Evolutionary conservation across 2,888 invertebrate genomes (phyloP).

Genomic region (Coelinius sp.): DNA sequence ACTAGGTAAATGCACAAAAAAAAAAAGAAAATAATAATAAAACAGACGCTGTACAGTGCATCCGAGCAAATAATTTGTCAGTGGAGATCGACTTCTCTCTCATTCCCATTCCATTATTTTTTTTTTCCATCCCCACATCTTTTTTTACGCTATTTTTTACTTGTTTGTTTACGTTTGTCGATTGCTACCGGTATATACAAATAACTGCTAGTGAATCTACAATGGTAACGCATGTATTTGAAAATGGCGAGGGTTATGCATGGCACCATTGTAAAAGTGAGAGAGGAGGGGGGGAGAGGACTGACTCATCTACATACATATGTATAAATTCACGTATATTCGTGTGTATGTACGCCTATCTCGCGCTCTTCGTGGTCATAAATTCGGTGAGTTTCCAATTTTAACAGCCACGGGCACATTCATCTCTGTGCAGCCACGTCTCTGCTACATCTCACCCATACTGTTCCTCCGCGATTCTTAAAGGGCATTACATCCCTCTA

Average conservation of each 20-base stretch:
- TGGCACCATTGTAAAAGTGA: constrained; percentile 32
- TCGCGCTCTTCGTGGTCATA: constrained; percentile 48
- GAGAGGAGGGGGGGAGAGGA: background rate
- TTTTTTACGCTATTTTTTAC: background rate
- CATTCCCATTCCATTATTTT: background rate
- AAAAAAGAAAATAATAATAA: constrained; percentile 5
- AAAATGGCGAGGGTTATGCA: constrained; percentile 34
- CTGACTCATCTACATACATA: constrained; percentile 6
- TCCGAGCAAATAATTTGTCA: constrained; percentile 20
- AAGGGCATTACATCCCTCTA: background rate
- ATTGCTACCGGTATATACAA: constrained; percentile 29
- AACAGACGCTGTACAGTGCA: background rate
- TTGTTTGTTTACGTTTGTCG: constrained; percentile 27
- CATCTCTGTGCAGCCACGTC: constrained; percentile 44
- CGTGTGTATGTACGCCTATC: constrained; percentile 42
- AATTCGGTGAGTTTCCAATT: constrained; percentile 56
- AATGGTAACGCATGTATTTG: constrained; percentile 27
- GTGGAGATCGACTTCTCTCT: constrained; percentile 15
- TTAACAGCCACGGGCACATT: constrained; percentile 53
- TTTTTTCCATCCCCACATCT: background rate
- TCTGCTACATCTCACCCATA: constrained; percentile 24
- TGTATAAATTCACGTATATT: background rate
- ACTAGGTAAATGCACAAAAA: constrained; percentile 3
- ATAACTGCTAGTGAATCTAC: constrained; percentile 30
- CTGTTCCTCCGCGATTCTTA: constrained; percentile 4